phyloP scores from a whole-genome alignment of 2,888 invertebrate genomes.

The Tortricodes alternella region DNA sequence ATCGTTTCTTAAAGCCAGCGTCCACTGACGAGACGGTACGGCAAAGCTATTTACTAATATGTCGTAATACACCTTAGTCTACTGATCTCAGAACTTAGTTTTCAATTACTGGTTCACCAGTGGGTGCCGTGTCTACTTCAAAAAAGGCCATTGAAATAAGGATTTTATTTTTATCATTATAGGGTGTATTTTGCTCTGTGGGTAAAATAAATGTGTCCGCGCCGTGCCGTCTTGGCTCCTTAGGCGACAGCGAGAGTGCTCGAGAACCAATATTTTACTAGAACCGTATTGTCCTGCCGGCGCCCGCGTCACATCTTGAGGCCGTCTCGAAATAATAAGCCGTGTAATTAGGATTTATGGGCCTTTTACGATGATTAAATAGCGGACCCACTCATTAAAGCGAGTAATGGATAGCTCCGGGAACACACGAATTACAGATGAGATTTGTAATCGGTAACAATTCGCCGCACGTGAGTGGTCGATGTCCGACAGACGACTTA shows the following conservation, averaged over 20 bases:
- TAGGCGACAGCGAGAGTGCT: conserved; percentile 29
- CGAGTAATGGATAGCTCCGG: conserved; percentile 53
- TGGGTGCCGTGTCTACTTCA: too few relatives aligned
- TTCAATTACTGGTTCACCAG: too few relatives aligned
- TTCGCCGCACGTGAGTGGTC: conserved; percentile 33
- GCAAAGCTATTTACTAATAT: too few relatives aligned
- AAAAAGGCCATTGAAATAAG: too few relatives aligned
- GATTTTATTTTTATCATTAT: too few relatives aligned
- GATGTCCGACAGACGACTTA: conserved; percentile 8
- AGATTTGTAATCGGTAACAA: conserved; percentile 47
- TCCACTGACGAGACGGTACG: too few relatives aligned
- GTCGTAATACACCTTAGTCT: too few relatives aligned
- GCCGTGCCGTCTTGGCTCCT: too few relatives aligned
- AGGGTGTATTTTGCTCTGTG: too few relatives aligned
- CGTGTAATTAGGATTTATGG: conserved; percentile 76
- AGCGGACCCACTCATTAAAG: conserved; percentile 57
- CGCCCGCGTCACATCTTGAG: conserved; percentile 51
- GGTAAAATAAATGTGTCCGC: too few relatives aligned
- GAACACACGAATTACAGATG: conserved; percentile 52
- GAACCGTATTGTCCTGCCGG: conserved; percentile 65
- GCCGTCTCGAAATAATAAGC: conserved; percentile 74
- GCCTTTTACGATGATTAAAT: conserved; percentile 72
- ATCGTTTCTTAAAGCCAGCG: neutral
- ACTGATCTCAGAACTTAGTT: too few relatives aligned
- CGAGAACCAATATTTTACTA: conserved; percentile 50